phyloP scores from a whole-genome alignment of 2,113 vertebrate species.

The Numida meleagris region DNA sequence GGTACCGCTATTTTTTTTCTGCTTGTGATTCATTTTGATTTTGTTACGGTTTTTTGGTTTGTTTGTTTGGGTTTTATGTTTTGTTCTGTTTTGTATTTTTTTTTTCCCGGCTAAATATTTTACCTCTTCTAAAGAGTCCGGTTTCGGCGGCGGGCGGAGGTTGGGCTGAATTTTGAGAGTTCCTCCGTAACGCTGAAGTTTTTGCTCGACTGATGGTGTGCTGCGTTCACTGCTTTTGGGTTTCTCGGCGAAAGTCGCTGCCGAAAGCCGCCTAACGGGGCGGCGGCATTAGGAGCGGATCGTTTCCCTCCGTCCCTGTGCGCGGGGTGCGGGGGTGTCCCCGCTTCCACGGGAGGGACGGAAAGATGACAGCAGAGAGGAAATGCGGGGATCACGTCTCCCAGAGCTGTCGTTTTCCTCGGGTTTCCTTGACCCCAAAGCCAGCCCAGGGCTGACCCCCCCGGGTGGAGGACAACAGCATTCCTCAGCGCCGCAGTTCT shows the following conservation, averaged over 20 bases:
- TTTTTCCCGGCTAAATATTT: background rate
- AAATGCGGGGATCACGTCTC: background rate
- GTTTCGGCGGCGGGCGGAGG: background rate
- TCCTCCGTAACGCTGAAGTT: conserved; percentile 12
- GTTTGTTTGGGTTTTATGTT: too few relatives aligned
- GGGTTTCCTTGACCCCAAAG: background rate
- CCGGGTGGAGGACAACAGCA: background rate
- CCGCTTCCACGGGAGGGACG: background rate
- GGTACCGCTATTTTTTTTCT: background rate
- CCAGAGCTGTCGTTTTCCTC: background rate
- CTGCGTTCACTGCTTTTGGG: background rate
- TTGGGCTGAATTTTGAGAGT: background rate
- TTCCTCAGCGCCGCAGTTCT: rapidly evolving
- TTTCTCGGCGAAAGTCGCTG: background rate
- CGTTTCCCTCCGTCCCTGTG: background rate
- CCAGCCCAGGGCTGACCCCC: background rate
- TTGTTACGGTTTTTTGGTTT: too few relatives aligned
- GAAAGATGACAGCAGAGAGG: background rate
- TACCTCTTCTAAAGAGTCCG: background rate
- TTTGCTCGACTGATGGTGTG: background rate
- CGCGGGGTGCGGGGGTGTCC: background rate
- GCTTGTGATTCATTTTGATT: too few relatives aligned
- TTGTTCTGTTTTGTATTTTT: background rate
- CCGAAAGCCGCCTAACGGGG: background rate
- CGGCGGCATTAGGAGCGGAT: background rate